Evolutionary conservation across 1,140 invertebrate genomes (phyloP).

Genomic region (Eriocheir sinensis): DNA sequence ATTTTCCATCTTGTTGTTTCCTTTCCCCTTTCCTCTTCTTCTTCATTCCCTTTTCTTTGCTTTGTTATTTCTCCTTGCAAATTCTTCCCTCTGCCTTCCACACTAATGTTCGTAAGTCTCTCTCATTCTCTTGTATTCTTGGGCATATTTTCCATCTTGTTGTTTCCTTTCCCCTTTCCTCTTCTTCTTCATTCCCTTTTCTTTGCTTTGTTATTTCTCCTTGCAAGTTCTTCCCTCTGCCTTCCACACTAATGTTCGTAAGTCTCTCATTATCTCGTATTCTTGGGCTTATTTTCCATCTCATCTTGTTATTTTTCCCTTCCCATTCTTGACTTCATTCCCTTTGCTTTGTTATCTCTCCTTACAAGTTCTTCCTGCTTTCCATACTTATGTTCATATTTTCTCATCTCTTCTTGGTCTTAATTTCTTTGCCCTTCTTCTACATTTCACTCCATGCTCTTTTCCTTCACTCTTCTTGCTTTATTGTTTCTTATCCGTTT

Average conservation of each 20-base stretch:
- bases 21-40: conserved; percentile 10
- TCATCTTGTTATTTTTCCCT: neutral
- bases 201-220: no score
- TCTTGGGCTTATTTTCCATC: neutral
- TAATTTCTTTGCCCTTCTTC: neutral
- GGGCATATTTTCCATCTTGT: no score
- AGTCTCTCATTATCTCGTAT: no score
- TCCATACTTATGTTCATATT: neutral
- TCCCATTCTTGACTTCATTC: no score
- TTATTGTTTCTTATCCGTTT: neutral
- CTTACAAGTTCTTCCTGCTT: neutral
- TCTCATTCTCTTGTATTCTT: neutral
- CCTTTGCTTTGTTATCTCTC: no score
- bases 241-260: no score
- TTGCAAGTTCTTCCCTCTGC: no score
- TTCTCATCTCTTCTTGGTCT: neutral
- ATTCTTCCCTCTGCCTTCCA: neutral
- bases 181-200: no score
- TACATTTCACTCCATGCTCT: neutral
- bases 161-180: no score
- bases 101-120: neutral
- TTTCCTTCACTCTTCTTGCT: neutral
- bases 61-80: neutral
- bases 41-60: neutral
- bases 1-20: neutral